Conservation (phyloP, 2,797 vertebrate genomes). For the Leuciscus waleckii region DNA sequence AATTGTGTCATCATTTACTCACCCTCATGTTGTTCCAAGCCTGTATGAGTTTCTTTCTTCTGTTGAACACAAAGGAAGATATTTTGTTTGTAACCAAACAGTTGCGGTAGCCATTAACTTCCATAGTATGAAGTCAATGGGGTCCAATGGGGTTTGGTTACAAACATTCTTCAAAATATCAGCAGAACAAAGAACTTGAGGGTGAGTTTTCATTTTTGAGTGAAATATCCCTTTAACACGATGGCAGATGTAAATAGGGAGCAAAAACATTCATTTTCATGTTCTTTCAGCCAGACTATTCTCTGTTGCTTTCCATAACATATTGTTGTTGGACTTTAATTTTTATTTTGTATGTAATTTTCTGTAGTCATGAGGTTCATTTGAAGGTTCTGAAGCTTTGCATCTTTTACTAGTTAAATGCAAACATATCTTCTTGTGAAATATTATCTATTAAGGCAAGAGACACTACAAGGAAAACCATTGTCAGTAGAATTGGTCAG, state of each 20-base stretch:
- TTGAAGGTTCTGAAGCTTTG: not conserved
- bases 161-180: not conserved
- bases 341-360: not conserved
- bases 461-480: not conserved
- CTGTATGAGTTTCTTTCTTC: not conserved
- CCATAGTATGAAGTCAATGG: too few species aligned
- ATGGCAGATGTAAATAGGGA: not conserved
- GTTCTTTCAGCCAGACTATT: not conserved
- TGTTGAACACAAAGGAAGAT: not conserved
- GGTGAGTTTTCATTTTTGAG: too few species aligned
- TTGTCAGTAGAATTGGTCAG: not conserved
- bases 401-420: not conserved
- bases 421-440: not conserved
- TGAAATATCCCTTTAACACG: not conserved
- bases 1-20: not conserved
- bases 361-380: not conserved
- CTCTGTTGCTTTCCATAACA: not conserved
- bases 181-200: not conserved
- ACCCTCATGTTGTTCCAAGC: not conserved
- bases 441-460: constrained; percentile 10
- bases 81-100: not conserved
- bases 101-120: too few species aligned
- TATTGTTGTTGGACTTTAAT: not conserved
- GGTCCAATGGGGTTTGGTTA: not conserved
- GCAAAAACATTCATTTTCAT: not conserved